Percentiles rank a stretch among this genome's conserved stretches.
Conservation (phyloP, 1,140 invertebrate species). For the Lordiphosa stackelbergi region DNA sequence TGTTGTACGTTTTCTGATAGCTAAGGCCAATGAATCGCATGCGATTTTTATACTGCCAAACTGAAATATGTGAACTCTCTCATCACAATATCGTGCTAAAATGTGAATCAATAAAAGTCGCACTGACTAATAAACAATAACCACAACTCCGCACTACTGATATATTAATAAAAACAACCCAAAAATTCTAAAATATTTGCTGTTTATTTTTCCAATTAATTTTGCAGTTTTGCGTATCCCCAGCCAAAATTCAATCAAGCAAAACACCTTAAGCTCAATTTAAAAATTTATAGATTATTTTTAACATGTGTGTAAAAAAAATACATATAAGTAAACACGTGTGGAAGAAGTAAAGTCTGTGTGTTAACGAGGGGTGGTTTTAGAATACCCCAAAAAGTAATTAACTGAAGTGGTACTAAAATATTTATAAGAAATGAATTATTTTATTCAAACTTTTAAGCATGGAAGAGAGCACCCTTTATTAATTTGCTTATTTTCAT, state of each 20-base stretch:
- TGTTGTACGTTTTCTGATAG: slow-evolving; percentile 20
- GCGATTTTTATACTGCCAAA: slow-evolving; percentile 37
- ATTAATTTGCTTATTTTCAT: too few species aligned
- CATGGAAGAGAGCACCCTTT: too few species aligned
- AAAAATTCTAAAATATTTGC: slow-evolving; percentile 12
- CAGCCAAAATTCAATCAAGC: slow-evolving; percentile 1
- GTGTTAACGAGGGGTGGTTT: slow-evolving; percentile 3
- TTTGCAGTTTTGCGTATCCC: background rate
- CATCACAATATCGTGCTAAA: slow-evolving; percentile 61
- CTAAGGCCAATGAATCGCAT: slow-evolving; percentile 36
- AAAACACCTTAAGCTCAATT: slow-evolving; percentile 4
- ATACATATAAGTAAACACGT: slow-evolving; percentile 25
- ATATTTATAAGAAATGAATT: too few species aligned
- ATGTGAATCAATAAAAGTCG: slow-evolving; percentile 39
- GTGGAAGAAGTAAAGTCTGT: slow-evolving; percentile 11
- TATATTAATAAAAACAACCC: slow-evolving; percentile 5
- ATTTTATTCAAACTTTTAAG: too few species aligned
- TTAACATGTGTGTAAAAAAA: slow-evolving; percentile 8
- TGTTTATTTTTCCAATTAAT: slow-evolving; percentile 10
- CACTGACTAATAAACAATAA: slow-evolving; percentile 33
- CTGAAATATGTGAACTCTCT: slow-evolving; percentile 27
- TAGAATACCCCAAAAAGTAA: background rate
- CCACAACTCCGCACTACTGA: slow-evolving; percentile 6
- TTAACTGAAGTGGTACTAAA: too few species aligned
- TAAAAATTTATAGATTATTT: slow-evolving; percentile 2